A percentile compares a stretch with the other conserved stretches of the same genome.
Conservation (phyloP, 2,888 invertebrate genomes). For the Stratiomys singularior region DNA sequence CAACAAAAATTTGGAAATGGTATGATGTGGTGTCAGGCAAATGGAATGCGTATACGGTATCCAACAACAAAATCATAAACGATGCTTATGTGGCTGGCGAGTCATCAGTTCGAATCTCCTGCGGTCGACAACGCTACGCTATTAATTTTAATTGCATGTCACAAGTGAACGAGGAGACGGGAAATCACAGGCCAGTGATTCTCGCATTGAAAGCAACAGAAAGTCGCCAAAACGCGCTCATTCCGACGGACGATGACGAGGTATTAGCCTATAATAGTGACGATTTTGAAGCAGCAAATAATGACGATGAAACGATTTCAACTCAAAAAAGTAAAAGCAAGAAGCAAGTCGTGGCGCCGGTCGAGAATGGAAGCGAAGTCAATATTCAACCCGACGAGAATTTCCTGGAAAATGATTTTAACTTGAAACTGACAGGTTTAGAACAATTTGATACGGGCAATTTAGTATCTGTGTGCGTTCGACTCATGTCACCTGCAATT, state of each 20-base stretch:
- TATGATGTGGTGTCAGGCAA: constrained; percentile 83
- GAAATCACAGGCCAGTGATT: constrained; percentile 82
- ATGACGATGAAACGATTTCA: constrained; percentile 54
- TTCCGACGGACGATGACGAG: constrained; percentile 44
- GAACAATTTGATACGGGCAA: constrained; percentile 60
- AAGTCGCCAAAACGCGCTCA: constrained; percentile 30
- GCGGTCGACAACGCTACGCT: constrained; percentile 78
- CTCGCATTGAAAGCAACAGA: constrained; percentile 69
- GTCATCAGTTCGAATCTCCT: constrained; percentile 74
- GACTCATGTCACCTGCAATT: constrained; percentile 74
- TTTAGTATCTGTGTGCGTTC: constrained; percentile 69
- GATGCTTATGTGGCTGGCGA: constrained; percentile 81
- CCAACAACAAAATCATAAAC: constrained; percentile 80
- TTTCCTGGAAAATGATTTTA: constrained; percentile 26
- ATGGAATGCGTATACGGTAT: constrained; percentile 79
- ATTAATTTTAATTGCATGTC: constrained; percentile 84
- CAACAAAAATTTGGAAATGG: constrained; percentile 80
- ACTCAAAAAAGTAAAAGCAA: constrained; percentile 49
- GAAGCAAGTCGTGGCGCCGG: not conserved
- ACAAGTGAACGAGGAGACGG: constrained; percentile 85
- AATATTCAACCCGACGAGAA: not conserved
- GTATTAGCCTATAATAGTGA: constrained; percentile 35
- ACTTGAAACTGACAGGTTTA: constrained; percentile 56
- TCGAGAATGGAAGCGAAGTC: not conserved
- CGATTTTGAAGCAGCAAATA: constrained; percentile 50